These are phyloP conservation scores for Scaptomyza parva DNA, from an alignment of 2,888 invertebrate genomes.

Conservation along the genomic window DNA sequence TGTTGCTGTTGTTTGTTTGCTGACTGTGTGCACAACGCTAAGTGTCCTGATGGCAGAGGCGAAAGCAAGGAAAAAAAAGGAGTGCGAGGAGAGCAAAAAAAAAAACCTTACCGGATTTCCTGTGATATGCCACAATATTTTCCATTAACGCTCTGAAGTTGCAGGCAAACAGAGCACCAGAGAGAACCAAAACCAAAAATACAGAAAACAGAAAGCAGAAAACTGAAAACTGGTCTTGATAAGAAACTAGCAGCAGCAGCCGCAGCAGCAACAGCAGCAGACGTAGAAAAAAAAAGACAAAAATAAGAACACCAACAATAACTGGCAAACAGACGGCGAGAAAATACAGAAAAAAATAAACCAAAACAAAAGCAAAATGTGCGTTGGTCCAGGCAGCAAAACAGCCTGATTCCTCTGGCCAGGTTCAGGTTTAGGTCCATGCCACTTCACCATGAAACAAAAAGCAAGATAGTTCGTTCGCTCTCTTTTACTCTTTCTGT, in stretches of 20 bases:
- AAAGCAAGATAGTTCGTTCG: constrained; percentile 17
- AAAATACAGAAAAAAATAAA: constrained; percentile 15
- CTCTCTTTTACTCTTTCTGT: not conserved
- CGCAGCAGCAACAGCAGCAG: constrained; percentile 28
- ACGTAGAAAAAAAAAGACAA: constrained; percentile 21
- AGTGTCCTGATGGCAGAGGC: constrained; percentile 64
- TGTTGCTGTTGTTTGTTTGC: constrained; percentile 9
- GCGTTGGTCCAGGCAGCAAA: constrained; percentile 54
- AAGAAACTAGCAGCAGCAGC: constrained; percentile 38
- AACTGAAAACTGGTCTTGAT: constrained; percentile 74
- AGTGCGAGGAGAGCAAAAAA: constrained; percentile 65
- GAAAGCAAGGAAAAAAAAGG: constrained; percentile 33
- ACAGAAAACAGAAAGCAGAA: constrained; percentile 31
- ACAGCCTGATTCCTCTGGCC: constrained; percentile 38
- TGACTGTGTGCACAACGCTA: constrained; percentile 39
- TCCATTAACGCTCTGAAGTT: constrained; percentile 79
- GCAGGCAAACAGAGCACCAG: constrained; percentile 63
- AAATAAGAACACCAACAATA: constrained; percentile 40
- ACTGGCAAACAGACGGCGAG: constrained; percentile 21
- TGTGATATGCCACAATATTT: constrained; percentile 82
- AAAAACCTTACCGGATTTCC: constrained; percentile 80
- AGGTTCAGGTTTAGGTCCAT: constrained; percentile 55
- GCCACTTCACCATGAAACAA: constrained; percentile 58
- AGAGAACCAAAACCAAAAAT: constrained; percentile 26
- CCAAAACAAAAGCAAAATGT: constrained; percentile 59